Evolutionary conservation across 2,113 vertebrate species (phyloP).

Genomic region (Lontra canadensis): DNA sequence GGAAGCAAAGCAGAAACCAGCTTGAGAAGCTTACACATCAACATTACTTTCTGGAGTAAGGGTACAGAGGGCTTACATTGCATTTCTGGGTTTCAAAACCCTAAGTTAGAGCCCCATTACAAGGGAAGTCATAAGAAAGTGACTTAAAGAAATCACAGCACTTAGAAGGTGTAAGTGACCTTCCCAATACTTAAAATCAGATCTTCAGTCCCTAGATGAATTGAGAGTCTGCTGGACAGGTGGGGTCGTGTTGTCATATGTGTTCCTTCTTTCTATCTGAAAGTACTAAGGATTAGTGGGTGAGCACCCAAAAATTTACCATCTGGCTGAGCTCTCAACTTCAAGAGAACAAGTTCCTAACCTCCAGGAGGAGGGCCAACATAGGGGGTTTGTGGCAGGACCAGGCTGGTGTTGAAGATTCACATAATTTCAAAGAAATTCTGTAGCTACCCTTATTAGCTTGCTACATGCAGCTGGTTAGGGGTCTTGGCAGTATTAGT

Average conservation of each 20-base stretch:
- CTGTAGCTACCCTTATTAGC: background rate
- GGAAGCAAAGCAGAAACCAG: background rate
- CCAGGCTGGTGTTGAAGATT: background rate
- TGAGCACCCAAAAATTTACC: background rate
- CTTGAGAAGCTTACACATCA: rapidly evolving
- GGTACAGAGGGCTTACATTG: background rate
- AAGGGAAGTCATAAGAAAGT: background rate
- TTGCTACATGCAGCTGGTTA: background rate
- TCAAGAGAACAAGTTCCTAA: rapidly evolving
- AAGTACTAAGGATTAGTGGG: background rate
- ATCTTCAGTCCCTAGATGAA: background rate
- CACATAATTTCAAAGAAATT: background rate
- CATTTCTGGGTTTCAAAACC: background rate
- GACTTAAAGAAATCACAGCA: background rate
- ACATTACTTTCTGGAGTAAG: background rate
- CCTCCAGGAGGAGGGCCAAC: background rate
- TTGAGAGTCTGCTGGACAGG: background rate
- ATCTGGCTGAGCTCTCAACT: background rate
- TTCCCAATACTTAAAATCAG: background rate
- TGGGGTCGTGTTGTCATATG: rapidly evolving
- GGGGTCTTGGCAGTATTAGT: rapidly evolving
- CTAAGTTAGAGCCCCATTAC: background rate
- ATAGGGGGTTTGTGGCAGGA: background rate
- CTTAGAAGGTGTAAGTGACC: background rate
- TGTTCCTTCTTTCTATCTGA: background rate